These are phyloP conservation scores for Bombycilla garrulus DNA, from an alignment of 2,113 vertebrate species.

Conservation along the genomic window DNA sequence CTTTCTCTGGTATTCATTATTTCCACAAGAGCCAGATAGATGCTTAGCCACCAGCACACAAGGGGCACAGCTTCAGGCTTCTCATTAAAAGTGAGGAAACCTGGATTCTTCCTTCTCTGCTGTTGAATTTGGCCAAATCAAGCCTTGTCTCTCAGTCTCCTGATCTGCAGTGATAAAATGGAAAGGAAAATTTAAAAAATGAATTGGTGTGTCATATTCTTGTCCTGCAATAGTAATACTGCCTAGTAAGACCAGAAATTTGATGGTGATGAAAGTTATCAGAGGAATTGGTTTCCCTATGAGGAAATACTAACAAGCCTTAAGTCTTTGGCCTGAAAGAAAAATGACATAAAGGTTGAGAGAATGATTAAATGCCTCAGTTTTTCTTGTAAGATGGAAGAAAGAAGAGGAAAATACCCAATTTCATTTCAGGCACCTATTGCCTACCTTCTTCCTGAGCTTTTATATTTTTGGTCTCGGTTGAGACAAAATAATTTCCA, in stretches of 20 bases:
- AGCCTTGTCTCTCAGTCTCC: not conserved
- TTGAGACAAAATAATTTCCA: not conserved
- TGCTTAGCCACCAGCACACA: not conserved
- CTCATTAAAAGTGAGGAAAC: not conserved
- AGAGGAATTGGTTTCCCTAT: not conserved
- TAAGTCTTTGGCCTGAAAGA: not conserved
- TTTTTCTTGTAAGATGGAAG: not conserved
- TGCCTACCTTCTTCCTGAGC: not conserved
- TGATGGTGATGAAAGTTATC: not conserved
- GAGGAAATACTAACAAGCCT: not conserved
- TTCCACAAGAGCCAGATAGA: not conserved
- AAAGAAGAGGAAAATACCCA: not conserved
- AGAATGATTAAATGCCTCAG: not conserved
- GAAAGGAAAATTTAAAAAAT: not conserved
- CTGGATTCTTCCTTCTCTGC: not conserved
- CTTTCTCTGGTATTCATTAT: not conserved
- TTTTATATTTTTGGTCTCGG: not conserved
- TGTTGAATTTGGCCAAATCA: not conserved
- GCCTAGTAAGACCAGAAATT: not conserved
- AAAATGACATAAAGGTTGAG: not conserved
- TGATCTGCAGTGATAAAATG: not conserved
- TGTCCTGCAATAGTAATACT: not conserved
- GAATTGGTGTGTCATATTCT: not conserved
- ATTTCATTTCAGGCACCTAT: not conserved
- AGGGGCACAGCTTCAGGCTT: not conserved